Evolutionary conservation across 2,797 vertebrate species (phyloP), one percentile per base, ranked within the genome.

Genomic region (Falco novaeseelandiae): DNA sequence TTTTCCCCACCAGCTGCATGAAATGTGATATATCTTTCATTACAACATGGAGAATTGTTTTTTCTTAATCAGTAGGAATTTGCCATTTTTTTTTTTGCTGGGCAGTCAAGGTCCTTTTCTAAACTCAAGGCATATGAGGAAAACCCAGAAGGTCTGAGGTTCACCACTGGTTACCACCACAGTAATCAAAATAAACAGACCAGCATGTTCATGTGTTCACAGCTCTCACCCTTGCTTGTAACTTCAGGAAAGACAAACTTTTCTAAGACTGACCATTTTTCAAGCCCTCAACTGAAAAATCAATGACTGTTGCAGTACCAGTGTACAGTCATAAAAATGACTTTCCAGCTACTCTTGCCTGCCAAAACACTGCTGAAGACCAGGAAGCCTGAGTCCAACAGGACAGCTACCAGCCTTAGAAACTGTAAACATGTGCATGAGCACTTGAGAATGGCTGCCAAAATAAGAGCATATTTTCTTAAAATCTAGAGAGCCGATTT

Each of bases 1-100:
- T 94, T 89, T 97, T 97, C 72, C 42, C 73, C 70, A 87, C 76
- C 87, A 72, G 81, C 80, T 92, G 66, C 78, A 78, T 0, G 51
- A 79, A 83, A 93, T n/a, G 30, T 8, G 52, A 86, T 83, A 27
- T 25, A 74, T 21, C n/a, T 67, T 63, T 59, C 62, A 61, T 77
- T 78, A 62, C 18, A 69, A 55, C 2, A 4, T 7, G 21, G 36
- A 92, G 49, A 73, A 78, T 6, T 32, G 3, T 26, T 95, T 86
- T 81, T 83, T 70, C 55, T 83, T 76, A 79, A 93, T 87, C 79
- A 70, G 34, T 29, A 66, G 27, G 36, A 92, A 88, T 83, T 81
- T 81, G 9, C 10, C 21, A 8, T 48, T 42, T 87, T 87, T 38
- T 44, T 83, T 93, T 94, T 61, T 89, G 30, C 46, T 81, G 51